Conservation (phyloP, 2,888 invertebrate genomes). For the Diaperis boleti region DNA sequence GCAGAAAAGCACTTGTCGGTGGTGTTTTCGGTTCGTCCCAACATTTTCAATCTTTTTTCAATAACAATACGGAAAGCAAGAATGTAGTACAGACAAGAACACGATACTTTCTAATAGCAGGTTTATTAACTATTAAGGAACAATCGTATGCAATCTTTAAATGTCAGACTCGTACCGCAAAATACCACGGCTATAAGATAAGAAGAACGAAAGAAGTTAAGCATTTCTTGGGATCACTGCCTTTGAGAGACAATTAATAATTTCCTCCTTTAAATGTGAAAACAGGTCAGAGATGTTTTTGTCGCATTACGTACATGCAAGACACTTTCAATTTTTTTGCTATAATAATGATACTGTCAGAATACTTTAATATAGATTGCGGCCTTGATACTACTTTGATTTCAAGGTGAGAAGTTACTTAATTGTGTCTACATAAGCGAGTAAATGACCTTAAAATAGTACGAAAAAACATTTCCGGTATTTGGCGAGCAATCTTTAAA, state of each 20-base stretch:
- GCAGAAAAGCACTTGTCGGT: conserved; percentile 12
- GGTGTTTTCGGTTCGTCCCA: too few species aligned
- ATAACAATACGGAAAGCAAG: background rate
- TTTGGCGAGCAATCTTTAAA: too few species aligned
- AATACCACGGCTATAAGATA: conserved; percentile 22
- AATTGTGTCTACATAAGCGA: conserved; percentile 29
- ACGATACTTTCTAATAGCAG: conserved; percentile 30
- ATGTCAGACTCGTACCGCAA: conserved; percentile 29
- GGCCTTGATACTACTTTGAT: conserved; percentile 27
- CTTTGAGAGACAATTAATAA: background rate
- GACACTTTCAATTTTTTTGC: conserved; percentile 12
- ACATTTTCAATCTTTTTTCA: too few species aligned
- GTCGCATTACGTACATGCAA: background rate
- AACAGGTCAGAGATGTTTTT: background rate
- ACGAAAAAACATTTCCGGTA: conserved; percentile 12
- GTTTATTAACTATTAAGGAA: conserved; percentile 30
- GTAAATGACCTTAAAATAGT: conserved; percentile 23
- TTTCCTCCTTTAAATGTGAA: conserved; percentile 1
- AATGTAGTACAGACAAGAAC: conserved; percentile 20
- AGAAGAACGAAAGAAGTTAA: conserved; percentile 16
- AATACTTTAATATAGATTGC: conserved; percentile 24
- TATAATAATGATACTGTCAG: conserved; percentile 4
- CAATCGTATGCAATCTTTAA: conserved; percentile 39
- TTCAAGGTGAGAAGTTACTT: conserved; percentile 32
- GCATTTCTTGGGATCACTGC: background rate